A percentile compares a stretch with the other conserved stretches of the same genome.
Conservation (phyloP, 1,140 invertebrate species). For the Nixonia krombeini region DNA sequence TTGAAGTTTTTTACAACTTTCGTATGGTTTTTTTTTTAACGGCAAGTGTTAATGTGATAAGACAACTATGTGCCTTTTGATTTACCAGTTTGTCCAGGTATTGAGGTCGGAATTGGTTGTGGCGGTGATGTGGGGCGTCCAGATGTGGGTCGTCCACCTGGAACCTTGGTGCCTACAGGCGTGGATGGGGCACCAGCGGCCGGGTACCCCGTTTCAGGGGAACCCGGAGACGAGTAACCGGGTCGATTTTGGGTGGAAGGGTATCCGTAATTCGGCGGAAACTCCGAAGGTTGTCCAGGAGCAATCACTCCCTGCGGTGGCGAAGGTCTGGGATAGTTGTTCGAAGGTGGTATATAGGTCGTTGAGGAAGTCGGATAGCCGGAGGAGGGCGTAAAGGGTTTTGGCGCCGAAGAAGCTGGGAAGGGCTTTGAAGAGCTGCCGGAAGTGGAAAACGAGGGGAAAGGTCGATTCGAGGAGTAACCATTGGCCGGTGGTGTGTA, state of each 20-base stretch:
- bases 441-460: slow-evolving; percentile 40
- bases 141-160: slow-evolving; percentile 10
- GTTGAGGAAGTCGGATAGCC: slow-evolving; percentile 52
- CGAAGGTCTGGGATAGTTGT: slow-evolving; percentile 15
- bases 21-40: too few relatives aligned
- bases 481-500: slow-evolving; percentile 43
- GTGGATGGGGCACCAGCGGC: background rate
- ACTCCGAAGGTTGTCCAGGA: slow-evolving; percentile 4
- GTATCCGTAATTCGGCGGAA: slow-evolving; percentile 44
- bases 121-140: background rate
- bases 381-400: slow-evolving; percentile 44
- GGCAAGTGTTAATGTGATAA: too few relatives aligned
- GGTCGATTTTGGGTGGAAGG: slow-evolving; percentile 49
- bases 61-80: too few relatives aligned
- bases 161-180: slow-evolving; percentile 29
- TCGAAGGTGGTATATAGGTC: slow-evolving; percentile 58
- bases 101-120: slow-evolving; percentile 12
- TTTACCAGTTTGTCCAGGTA: slow-evolving; percentile 11
- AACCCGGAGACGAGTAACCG: slow-evolving; percentile 50
- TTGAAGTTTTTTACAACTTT: too few relatives aligned
- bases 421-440: slow-evolving; percentile 44
- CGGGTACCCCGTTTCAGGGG: slow-evolving; percentile 1
- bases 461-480: slow-evolving; percentile 49
- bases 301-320: slow-evolving; percentile 2
- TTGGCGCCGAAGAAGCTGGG: slow-evolving; percentile 31